Evolutionary conservation across 2,888 invertebrate species (phyloP).

Genomic region (Noctua pronuba): DNA sequence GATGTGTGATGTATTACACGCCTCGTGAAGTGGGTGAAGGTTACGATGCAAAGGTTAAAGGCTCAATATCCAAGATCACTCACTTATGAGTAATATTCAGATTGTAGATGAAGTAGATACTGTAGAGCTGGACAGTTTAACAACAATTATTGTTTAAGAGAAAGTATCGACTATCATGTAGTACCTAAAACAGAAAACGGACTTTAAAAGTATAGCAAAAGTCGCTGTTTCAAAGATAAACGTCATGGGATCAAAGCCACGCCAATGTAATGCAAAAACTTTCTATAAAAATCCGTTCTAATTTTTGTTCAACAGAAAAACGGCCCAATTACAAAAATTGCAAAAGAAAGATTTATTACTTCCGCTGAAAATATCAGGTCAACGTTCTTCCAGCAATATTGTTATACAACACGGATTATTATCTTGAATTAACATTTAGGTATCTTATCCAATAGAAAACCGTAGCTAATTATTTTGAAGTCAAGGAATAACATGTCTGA

Average conservation of each 20-base stretch:
- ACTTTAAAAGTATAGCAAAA: background rate
- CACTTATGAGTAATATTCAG: conserved; percentile 47
- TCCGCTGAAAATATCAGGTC: conserved; percentile 34
- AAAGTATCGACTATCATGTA: background rate
- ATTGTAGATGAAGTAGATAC: background rate
- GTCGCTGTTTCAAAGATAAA: background rate
- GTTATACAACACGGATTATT: conserved; percentile 9
- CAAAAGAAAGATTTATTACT: conserved; percentile 37
- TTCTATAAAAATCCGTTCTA: background rate
- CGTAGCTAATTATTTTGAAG: background rate
- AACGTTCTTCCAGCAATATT: conserved; percentile 22
- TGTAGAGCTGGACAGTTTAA: background rate
- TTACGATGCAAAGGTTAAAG: conserved; percentile 63
- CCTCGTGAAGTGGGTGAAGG: conserved; percentile 68
- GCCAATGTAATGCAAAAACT: background rate
- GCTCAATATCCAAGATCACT: conserved; percentile 63
- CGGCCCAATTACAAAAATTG: conserved; percentile 13
- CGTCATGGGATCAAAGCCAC: background rate
- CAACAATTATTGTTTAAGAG: background rate
- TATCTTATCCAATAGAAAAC: background rate
- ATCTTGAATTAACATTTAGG: background rate
- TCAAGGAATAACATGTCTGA: background rate
- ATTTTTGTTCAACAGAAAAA: background rate
- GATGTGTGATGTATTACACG: conserved; percentile 66
- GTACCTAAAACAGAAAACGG: background rate